A percentile compares a stretch with the other conserved stretches of the same genome.
Evolutionary conservation across 2,888 invertebrate genomes (phyloP).

Genomic region (Zaprionus lineosus): DNA sequence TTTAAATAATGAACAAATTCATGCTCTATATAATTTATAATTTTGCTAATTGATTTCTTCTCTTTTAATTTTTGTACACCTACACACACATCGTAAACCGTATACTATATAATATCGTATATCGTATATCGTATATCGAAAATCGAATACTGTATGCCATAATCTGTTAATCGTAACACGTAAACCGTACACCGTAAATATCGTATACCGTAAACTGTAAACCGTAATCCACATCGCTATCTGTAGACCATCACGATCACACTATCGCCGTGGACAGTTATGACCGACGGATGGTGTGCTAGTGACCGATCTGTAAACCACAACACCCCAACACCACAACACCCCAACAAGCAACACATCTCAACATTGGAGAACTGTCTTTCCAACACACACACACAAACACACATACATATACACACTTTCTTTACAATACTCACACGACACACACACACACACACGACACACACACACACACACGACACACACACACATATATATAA

Average conservation of each 20-base stretch:
- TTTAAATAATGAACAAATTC: constrained; percentile 20
- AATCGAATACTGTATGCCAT: constrained; percentile 16
- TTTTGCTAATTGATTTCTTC: constrained; percentile 74
- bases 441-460: constrained; percentile 17
- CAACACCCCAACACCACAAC: constrained; percentile 7
- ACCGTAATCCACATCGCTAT: constrained; percentile 28
- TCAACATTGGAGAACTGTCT: constrained; percentile 36
- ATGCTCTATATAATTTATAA: constrained; percentile 49
- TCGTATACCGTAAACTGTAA: constrained; percentile 18
- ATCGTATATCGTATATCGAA: too few relatives aligned
- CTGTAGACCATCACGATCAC: constrained; percentile 82
- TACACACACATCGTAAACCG: constrained; percentile 24
- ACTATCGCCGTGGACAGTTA: constrained; percentile 81
- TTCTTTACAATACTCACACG: constrained; percentile 13
- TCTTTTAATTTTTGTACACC: constrained; percentile 71
- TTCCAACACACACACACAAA: constrained; percentile 45
- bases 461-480: constrained; percentile 22
- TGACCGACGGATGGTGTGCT: constrained; percentile 81
- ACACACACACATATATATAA: constrained; percentile 14
- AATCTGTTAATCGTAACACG: too few relatives aligned
- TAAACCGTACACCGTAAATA: too few relatives aligned
- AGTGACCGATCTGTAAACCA: constrained; percentile 81
- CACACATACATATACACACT: too few relatives aligned
- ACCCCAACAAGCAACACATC: constrained; percentile 34
- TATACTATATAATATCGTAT: constrained; percentile 6